Evolutionary conservation across 2,888 invertebrate species (phyloP), one percentile per base, ranked within the genome.

Genomic region (Slavum lentiscoides): DNA sequence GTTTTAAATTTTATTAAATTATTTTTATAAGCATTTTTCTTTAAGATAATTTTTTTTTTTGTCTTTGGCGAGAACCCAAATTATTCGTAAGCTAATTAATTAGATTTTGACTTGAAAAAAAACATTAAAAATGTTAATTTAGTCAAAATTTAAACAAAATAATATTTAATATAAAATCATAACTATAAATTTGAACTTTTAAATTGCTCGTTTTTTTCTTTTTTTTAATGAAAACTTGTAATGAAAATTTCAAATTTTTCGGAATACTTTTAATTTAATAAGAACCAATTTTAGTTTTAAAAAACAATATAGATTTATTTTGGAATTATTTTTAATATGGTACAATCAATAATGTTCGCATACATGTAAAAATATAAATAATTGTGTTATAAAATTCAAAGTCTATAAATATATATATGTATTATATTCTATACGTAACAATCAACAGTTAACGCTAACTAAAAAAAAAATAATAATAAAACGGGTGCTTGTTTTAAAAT

Each of bases 91-190:
- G 15, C 21, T 53, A 68, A 70, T 58, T 70, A 55, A 37, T 37
- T 39, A 37, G 30, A 49, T 69, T 70, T 58, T 21, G n/a, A 37
- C 15, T n/a, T 8, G 9, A 58, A 9, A 37, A 49, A 49, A 49
- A 53, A 69, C 30, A 55, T 55, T 70, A 37, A 37, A 37, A 55
- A 70, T n/a, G 37, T 70, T 19, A 55, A 70, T 62, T 70, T 30
- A 37, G 37, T 55, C 7, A n/a, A 37, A 37, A 49, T 53, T 53
- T 49, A 49, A 69, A 55, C 30, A 55, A 69, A 30, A 55, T 7
- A 55, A 55, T 55, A 55, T 19, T 55, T 55, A 55, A 67, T 67
- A 66, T 66, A 15, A n/a, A 13, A n/a, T 43, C n/a, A 39, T 43
- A n/a, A 43, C 8, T 21, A 8, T 67, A 21, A 21, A 49, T 21